These are phyloP conservation scores for Exephanes ischioxanthus DNA, from an alignment of 2,888 invertebrate species.

Conservation along the genomic window DNA sequence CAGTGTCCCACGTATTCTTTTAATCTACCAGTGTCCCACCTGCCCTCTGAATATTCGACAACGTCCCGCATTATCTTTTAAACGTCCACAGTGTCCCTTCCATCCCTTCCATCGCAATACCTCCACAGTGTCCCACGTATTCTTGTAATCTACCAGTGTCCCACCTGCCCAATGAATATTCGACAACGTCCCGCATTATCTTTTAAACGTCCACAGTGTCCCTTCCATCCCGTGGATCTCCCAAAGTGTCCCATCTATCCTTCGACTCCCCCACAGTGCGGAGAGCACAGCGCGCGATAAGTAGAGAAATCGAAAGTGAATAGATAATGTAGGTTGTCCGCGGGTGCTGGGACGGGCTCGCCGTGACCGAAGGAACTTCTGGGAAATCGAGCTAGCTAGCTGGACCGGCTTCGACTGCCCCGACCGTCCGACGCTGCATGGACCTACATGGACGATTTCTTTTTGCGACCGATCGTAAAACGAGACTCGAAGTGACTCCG, in stretches of 20 bases:
- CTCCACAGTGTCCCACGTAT: background rate
- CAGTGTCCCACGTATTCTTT: background rate
- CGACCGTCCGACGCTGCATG: background rate
- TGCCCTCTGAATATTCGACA: too few species aligned
- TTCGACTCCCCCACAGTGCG: too few species aligned
- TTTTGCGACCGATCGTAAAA: slow-evolving; percentile 27
- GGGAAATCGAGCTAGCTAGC: slow-evolving; percentile 65
- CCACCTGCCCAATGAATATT: background rate
- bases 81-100: too few species aligned
- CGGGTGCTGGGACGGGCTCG: slow-evolving; percentile 45
- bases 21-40: background rate
- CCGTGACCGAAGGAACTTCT: slow-evolving; percentile 59
- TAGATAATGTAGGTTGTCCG: slow-evolving; percentile 55
- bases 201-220: too few species aligned
- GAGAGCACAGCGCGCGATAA: background rate
- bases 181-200: too few species aligned
- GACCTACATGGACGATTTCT: slow-evolving; percentile 16
- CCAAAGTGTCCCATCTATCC: too few species aligned
- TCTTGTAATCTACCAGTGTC: background rate
- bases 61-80: too few species aligned
- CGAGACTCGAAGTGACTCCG: slow-evolving; percentile 35
- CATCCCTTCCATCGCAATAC: too few species aligned
- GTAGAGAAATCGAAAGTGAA: slow-evolving; percentile 66
- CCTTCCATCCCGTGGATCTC: too few species aligned
- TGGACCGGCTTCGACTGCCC: slow-evolving; percentile 31